Evolutionary conservation across 2,113 vertebrate genomes (phyloP).

Genomic region (Lamprologus speciosus): DNA sequence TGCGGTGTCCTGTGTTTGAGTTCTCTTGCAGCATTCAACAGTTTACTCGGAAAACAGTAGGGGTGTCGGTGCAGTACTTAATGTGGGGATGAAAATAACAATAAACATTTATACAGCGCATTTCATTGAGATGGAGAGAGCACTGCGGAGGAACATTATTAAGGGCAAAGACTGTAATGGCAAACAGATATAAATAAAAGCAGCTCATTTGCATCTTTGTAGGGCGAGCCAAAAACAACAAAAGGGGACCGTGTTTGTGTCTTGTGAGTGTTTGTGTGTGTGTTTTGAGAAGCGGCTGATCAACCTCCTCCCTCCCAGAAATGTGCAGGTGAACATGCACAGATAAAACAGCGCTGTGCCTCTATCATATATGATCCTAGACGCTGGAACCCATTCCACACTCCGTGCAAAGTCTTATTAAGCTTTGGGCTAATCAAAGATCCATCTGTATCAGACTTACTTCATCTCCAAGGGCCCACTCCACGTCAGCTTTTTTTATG

Average conservation of each 20-base stretch:
- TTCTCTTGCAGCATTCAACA: background rate
- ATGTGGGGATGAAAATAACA: background rate
- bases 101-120: background rate
- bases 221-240: background rate
- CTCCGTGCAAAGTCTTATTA: conserved; percentile 17
- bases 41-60: background rate
- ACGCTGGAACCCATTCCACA: conserved; percentile 17
- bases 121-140: background rate
- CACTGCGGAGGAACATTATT: background rate
- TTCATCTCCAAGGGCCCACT: conserved; percentile 27
- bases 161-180: background rate
- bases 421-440: conserved; percentile 41
- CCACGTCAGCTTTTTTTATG: background rate
- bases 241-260: background rate
- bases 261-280: background rate
- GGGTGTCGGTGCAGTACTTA: background rate
- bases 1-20: background rate
- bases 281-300: background rate
- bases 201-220: background rate
- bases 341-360: background rate
- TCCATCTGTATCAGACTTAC: conserved; percentile 5
- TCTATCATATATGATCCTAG: conserved; percentile 3
- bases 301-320: background rate
- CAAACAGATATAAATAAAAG: background rate
- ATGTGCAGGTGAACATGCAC: background rate